A percentile compares a stretch with the other conserved stretches of the same genome.
These are phyloP conservation scores for Polyommatus icarus DNA, from an alignment of 2,888 invertebrate species.

Conservation along the genomic window DNA sequence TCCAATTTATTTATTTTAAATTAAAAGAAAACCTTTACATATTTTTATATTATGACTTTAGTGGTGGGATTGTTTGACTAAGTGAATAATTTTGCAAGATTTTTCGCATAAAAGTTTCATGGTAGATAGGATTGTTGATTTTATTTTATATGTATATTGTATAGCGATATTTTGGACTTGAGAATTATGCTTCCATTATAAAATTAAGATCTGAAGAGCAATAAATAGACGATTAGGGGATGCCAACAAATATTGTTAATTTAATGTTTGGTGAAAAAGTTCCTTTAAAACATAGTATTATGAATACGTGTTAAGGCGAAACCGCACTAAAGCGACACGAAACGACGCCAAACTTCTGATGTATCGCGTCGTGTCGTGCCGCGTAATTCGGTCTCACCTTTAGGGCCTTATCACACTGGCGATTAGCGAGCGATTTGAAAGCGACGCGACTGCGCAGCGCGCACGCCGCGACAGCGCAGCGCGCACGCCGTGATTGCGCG, in stretches of 20 bases:
- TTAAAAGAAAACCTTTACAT: not conserved
- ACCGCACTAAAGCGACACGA: too few species aligned
- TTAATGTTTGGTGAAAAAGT: conserved; percentile 21
- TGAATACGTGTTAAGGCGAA: not conserved
- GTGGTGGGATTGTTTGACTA: conserved; percentile 25
- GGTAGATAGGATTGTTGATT: conserved; percentile 27
- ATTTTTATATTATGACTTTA: conserved; percentile 28
- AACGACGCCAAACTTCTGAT: too few species aligned
- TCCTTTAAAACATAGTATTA: conserved; percentile 23
- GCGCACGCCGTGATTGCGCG: too few species aligned
- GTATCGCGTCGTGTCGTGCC: too few species aligned
- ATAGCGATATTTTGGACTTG: not conserved
- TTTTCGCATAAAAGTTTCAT: not conserved
- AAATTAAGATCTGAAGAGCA: conserved; percentile 30
- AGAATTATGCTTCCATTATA: conserved; percentile 26
- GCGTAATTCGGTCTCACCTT: not conserved
- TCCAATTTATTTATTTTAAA: conserved; percentile 19
- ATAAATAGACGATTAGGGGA: conserved; percentile 19
- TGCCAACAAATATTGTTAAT: not conserved
- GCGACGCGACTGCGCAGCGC: too few species aligned
- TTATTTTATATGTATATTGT: conserved; percentile 19
- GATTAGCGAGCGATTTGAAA: too few species aligned
- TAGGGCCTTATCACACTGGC: not conserved
- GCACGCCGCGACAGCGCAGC: too few species aligned
- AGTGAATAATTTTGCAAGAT: conserved; percentile 5